These are phyloP conservation scores for Campodea augens DNA, from an alignment of 1,140 invertebrate genomes.

Conservation along the genomic window DNA sequence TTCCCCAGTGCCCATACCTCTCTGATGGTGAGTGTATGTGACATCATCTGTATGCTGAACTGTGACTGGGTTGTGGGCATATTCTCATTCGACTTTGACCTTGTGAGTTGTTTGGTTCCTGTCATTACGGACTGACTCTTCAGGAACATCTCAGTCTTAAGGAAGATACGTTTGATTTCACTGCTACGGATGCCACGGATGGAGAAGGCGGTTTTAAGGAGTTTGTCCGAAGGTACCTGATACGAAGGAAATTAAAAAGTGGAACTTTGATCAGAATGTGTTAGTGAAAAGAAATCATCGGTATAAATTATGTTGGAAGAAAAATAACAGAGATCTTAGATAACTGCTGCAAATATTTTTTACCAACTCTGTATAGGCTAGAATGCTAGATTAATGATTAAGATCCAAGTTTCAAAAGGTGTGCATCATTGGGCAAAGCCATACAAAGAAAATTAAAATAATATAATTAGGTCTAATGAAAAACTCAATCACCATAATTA, in stretches of 20 bases:
- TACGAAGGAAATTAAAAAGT: too few species aligned
- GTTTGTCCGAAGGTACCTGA: slow-evolving; percentile 55
- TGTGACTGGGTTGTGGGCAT: slow-evolving; percentile 75
- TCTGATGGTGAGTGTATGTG: slow-evolving; percentile 70
- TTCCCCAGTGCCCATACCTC: slow-evolving; percentile 50
- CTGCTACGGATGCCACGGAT: slow-evolving; percentile 75
- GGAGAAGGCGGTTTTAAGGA: slow-evolving; percentile 72
- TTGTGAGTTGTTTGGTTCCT: slow-evolving; percentile 43
- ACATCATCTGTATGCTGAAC: slow-evolving; percentile 83
- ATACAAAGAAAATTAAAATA: too few species aligned
- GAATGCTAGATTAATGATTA: too few species aligned
- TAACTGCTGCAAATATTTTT: too few species aligned
- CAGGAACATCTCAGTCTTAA: slow-evolving; percentile 78
- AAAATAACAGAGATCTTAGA: too few species aligned
- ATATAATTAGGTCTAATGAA: too few species aligned
- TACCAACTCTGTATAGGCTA: too few species aligned
- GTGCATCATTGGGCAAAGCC: too few species aligned
- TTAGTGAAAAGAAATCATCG: neutral
- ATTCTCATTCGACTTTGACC: slow-evolving; percentile 68
- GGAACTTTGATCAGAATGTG: neutral
- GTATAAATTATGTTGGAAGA: neutral
- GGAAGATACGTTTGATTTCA: slow-evolving; percentile 75
- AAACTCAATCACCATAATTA: too few species aligned
- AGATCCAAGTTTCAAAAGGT: too few species aligned
- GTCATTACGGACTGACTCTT: slow-evolving; percentile 50